Evolutionary conservation across 2,113 vertebrate genomes (phyloP), one percentile per base, ranked within the genome.

Genomic region (Syngnathus floridae): DNA sequence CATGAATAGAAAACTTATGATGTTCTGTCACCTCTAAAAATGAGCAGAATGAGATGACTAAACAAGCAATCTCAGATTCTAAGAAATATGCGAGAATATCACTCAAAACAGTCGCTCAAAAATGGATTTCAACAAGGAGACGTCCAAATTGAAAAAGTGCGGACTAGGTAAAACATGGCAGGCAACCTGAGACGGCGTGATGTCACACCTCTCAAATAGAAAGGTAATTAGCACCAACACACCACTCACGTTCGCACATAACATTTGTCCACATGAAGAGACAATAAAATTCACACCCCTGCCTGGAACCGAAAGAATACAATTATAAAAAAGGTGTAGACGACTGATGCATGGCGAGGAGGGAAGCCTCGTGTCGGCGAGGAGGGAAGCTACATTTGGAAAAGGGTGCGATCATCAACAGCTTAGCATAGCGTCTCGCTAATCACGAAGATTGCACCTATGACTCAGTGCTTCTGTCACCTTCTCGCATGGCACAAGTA

Each of bases 341-440:
- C 31, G 16, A 31, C 64, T 70, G 41, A 59, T 49, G 72, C 67
- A 77, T 67, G 74, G 76, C 73, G 73, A 76, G 49, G 52, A 78
- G 84, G 78, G 82, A 81, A 64, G 69, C 82, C 83, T 73, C 43
- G 76, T 45, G 84, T 78, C 13, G 75, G 75, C 73, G 73, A 77
- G 49, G 52, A 78, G 84, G 77, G 82, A 81, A 64, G 77, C 77
- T 73, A 65, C 85, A 73, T 64, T 16, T 40, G 69, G 37, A 40
- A 31, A 74, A 72, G 51, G 65, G 77, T 83, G 87, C 80, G 85
- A 88, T 72, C 77, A 84, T 72, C 86, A 78, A 74, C 83, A 83
- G 66, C 75, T 82, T 65, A 67, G 58, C 62, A 46, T 65, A 61
- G 35, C 54, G 59, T 70, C 72, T 68, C 65, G 67, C 66, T 58